Conservation (phyloP, 2,888 invertebrate species). For the Parapristionchus giblindavisi region DNA sequence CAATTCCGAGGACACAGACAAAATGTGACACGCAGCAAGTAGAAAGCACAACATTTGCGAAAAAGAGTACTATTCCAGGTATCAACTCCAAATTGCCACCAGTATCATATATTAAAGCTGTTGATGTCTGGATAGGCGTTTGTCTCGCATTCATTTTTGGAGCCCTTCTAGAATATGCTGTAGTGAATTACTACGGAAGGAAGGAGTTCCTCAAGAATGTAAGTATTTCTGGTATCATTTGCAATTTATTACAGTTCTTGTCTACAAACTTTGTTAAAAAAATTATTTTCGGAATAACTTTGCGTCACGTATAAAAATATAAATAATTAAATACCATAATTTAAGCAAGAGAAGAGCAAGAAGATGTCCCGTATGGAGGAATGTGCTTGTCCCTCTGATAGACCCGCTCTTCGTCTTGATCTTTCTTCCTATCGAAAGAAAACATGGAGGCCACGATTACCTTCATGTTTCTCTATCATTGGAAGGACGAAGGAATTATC, state of each 20-base stretch:
- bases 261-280: no score
- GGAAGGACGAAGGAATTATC: conserved; percentile 58
- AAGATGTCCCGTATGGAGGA: conserved; percentile 63
- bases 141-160: conserved; percentile 96
- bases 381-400: conserved; percentile 65
- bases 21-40: background rate
- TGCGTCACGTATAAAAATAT: background rate
- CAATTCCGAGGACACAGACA: no score
- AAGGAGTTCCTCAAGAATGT: conserved; percentile 77
- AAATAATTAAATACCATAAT: conserved; percentile 14
- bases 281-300: background rate
- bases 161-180: conserved; percentile 93
- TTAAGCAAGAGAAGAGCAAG: conserved; percentile 54
- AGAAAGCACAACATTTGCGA: background rate
- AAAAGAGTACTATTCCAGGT: conserved; percentile 75
- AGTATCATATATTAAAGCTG: conserved; percentile 71
- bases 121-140: conserved; percentile 73
- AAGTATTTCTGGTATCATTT: no score
- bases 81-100: conserved; percentile 78
- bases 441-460: conserved; percentile 36
- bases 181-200: conserved; percentile 82
- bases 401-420: conserved; percentile 58
- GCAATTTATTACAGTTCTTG: no score
- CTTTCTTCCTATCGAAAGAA: conserved; percentile 54
- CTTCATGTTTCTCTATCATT: conserved; percentile 33